Evolutionary conservation across 2,888 invertebrate species (phyloP), one percentile per base, ranked within the genome.

Genomic region (Sinopyrophorus schimmeli): DNA sequence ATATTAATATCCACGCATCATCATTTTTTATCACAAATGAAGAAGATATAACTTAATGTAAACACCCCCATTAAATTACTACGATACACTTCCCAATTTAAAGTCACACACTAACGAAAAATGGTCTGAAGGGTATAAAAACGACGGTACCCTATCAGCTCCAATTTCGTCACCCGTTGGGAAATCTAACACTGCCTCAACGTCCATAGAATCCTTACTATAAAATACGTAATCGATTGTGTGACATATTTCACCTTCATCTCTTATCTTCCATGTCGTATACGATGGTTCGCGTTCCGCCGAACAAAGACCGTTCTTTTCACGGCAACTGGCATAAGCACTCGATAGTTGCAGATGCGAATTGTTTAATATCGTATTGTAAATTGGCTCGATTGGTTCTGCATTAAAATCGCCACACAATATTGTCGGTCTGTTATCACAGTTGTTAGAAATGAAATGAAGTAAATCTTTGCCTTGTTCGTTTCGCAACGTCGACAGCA

Each of bases 401-500:
- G 87, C 88, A 68, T 89, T 89, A 65, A 89, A 87, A 68, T 89
- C 88, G 0, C 88, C 89, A 61, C 84, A 83, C 2, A 88, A 59
- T 27, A 89, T 70, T 2, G 84, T 68, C 0, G 88, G 85, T 42
- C 79, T 75, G 1, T 73, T 70, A 16, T 69, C 67, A 17, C 75
- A 73, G 40, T 78, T 72, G 18, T 72, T 65, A 5, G 73, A 68
- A 1, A 82, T 70, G 60, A 83, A 84, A 9, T 79, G 74, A 34
- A 84, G 65, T 27, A 85, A 69, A 67, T 86, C 86, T 55, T 82
- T 82, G 18, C 84, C 86, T 70, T 86, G 86, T 66, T 86, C 85
- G 62, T 86, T 83, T 16, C 86, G 76, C 35, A 86, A 69, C 2
- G 83, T 83, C 1, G 84, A 79, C 27, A 86, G 68, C 1, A 86